Base-by-base conservation (phyloP, 2,888 invertebrate genomes). In the Drosophila mercatorum region DNA sequence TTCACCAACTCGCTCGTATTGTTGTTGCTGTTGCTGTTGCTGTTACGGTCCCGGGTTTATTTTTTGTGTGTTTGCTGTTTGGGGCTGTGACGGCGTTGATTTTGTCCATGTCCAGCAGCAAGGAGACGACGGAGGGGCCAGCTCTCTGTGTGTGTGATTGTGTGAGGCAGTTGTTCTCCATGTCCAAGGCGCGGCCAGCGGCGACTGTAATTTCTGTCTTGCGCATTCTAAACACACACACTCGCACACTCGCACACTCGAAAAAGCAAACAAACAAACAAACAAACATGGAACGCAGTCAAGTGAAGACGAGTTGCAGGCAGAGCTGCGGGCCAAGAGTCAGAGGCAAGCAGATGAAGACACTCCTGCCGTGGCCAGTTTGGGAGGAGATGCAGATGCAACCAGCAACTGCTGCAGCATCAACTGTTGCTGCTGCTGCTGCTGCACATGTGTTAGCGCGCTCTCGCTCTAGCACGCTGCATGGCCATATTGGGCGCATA, bases 401-500 rank as follows among this genome's bases (percentile, higher is more conserved):
- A 63, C 68, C 75, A 72, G 61, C 68, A 34, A 46, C 68, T 62
- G 53, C 52, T 10, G 49, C 64, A 43, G 44, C 44, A 44, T 44
- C 44, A 44, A 44, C 44, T 44, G 44, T 44, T 22, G 38, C 65
- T 22, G 44, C 41, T 40, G 40, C 47, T 40, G 28, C 28, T 5
- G 49, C 53, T 53, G 67, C 62, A 56, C 55, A 56, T 56, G 55
- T 56, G 55, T 56, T 56, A 31, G 55, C 55, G 52, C 52, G 38
- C 52, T 38, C 69, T 51, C 68, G 60, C 57, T 68, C 46, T 14
- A 28, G 38, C 72, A 22, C 58, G 68, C 56, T 63, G 77, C 73
- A 76, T 78, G 76, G 83, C 88, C 90, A 90, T 89, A 89, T 89
- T 89, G 88, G 90, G 90, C 85, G 80, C 88, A 85, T 89, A 90